A percentile compares a stretch with the other conserved stretches of the same genome.
Conservation (phyloP, 2,888 invertebrate genomes). For the Nomada fucata region DNA sequence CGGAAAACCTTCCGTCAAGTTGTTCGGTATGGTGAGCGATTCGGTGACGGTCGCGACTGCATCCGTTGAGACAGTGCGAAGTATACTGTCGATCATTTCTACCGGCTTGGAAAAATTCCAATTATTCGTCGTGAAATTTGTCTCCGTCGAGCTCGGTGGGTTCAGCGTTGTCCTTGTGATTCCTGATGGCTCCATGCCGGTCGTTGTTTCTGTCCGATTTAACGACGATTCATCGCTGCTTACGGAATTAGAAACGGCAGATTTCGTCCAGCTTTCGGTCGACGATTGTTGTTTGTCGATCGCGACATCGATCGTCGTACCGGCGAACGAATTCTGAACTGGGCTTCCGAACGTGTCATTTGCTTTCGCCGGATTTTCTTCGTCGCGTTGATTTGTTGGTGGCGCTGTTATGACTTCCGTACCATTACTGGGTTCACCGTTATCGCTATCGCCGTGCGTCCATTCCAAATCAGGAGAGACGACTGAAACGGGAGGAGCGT, state of each 20-base stretch:
- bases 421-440: background rate
- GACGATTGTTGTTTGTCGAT: background rate
- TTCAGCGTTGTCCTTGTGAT: no score
- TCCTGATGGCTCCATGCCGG: background rate
- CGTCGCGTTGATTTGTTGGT: no score
- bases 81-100: slow-evolving; percentile 30
- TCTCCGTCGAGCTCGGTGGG: background rate
- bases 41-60: slow-evolving; percentile 8
- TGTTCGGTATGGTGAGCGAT: slow-evolving; percentile 1
- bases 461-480: slow-evolving; percentile 44
- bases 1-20: slow-evolving; percentile 4
- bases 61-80: slow-evolving; percentile 11
- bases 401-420: background rate
- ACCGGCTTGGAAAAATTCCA: background rate
- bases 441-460: background rate
- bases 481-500: slow-evolving; percentile 67
- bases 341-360: background rate
- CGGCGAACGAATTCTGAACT: background rate
- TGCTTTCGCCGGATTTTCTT: background rate
- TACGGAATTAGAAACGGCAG: no score
- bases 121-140: background rate
- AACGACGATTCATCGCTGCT: background rate
- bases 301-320: background rate
- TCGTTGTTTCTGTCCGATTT: background rate
- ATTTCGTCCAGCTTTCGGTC: background rate